phyloP scores from a whole-genome alignment of 2,113 vertebrate species.

The Bos javanicus region DNA sequence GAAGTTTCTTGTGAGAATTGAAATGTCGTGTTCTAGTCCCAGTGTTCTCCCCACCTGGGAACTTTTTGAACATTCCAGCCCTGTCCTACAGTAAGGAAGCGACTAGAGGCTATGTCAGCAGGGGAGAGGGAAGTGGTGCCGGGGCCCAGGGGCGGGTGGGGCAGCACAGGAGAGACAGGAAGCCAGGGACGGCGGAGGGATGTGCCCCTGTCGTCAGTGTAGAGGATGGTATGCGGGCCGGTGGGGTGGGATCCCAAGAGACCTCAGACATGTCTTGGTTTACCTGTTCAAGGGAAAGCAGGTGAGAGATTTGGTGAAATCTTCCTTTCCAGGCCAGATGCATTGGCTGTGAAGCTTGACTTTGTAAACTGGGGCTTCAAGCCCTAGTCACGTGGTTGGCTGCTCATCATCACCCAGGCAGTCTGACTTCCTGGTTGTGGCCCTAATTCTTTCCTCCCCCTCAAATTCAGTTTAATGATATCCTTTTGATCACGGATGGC shows the following conservation, averaged over 20 bases:
- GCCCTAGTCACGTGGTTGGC: background rate
- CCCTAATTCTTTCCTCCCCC: background rate
- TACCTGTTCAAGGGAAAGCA: background rate
- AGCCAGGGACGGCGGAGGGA: background rate
- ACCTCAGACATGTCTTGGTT: background rate
- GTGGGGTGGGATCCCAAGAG: background rate
- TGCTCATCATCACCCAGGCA: background rate
- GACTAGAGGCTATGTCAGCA: background rate
- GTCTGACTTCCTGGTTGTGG: background rate
- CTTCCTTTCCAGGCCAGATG: background rate
- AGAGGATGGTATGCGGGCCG: background rate
- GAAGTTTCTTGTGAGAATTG: slow-evolving; percentile 28
- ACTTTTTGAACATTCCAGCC: slow-evolving; percentile 3
- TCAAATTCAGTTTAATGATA: background rate
- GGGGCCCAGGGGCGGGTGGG: background rate
- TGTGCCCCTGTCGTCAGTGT: background rate
- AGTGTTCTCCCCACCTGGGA: background rate
- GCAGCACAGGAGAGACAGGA: background rate
- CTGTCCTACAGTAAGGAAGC: background rate
- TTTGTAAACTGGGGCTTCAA: background rate
- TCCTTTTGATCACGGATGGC: background rate
- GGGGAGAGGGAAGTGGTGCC: background rate
- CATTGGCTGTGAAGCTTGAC: background rate
- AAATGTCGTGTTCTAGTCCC: background rate
- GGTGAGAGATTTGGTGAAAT: background rate